These are phyloP conservation scores for Selene dorsalis DNA, from an alignment of 2,797 vertebrate genomes.

Conservation along the genomic window DNA sequence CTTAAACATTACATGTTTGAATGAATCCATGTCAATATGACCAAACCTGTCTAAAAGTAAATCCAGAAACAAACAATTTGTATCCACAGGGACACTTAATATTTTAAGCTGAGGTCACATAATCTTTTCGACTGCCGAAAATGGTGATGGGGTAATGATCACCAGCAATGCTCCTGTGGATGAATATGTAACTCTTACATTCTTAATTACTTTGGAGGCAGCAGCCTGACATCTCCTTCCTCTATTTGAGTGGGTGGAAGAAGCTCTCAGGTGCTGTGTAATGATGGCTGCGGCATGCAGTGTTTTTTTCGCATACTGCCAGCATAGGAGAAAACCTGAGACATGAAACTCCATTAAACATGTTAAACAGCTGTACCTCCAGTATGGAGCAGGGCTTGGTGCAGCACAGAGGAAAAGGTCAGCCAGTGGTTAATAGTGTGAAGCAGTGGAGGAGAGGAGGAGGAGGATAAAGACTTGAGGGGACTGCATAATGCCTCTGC, in stretches of 20 bases:
- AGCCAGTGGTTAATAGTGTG: slow-evolving; percentile 60
- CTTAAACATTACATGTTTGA: neutral
- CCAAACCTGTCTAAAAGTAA: slow-evolving; percentile 21
- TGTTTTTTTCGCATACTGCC: slow-evolving; percentile 8
- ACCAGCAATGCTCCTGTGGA: slow-evolving; percentile 26
- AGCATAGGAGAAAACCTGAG: slow-evolving; percentile 21
- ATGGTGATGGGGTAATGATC: slow-evolving; percentile 44
- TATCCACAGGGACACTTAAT: slow-evolving; percentile 28
- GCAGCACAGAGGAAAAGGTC: slow-evolving; percentile 59
- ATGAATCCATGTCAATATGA: neutral
- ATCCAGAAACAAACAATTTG: slow-evolving; percentile 19
- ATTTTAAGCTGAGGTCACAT: slow-evolving; percentile 31
- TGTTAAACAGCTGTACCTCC: slow-evolving; percentile 52
- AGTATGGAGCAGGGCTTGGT: slow-evolving; percentile 45
- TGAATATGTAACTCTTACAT: slow-evolving; percentile 52
- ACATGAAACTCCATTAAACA: slow-evolving; percentile 41
- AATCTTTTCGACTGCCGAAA: slow-evolving; percentile 35
- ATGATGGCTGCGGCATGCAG: slow-evolving; percentile 30
- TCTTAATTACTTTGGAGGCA: slow-evolving; percentile 49
- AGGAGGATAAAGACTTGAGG: slow-evolving; percentile 16
- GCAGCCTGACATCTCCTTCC: slow-evolving; percentile 18
- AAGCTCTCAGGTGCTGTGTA: slow-evolving; percentile 48
- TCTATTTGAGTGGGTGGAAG: slow-evolving; percentile 54
- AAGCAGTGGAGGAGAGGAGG: slow-evolving; percentile 16
- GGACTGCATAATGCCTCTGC: slow-evolving; percentile 39